These are phyloP conservation scores for Phalacrocorax pelagicus DNA, from an alignment of 2,113 vertebrate species.

Conservation along the genomic window DNA sequence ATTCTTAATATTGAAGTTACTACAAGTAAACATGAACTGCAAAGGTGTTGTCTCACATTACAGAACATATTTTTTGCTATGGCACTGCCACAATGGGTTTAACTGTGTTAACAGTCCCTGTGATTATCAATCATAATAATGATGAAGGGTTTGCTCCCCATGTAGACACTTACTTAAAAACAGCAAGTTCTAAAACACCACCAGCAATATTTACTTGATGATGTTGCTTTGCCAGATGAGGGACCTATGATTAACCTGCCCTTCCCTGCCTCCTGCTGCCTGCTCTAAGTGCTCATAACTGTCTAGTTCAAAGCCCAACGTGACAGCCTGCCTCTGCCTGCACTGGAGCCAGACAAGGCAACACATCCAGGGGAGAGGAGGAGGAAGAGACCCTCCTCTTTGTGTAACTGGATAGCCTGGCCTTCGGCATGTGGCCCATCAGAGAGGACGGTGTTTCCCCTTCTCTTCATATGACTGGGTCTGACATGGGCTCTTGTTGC, in stretches of 20 bases:
- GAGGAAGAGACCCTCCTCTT: background rate
- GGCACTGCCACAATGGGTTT: background rate
- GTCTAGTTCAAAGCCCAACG: background rate
- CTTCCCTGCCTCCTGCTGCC: background rate
- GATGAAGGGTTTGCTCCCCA: background rate
- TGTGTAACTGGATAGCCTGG: fast-evolving
- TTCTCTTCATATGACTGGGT: background rate
- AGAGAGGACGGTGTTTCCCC: background rate
- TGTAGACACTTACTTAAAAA: background rate
- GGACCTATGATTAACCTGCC: background rate
- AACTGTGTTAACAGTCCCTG: background rate
- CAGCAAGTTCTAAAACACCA: background rate
- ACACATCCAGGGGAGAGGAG: background rate
- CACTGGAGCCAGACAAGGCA: fast-evolving
- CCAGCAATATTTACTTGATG: background rate
- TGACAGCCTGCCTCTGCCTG: background rate
- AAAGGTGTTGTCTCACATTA: background rate
- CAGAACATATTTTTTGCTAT: background rate
- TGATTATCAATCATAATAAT: background rate
- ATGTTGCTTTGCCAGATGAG: background rate
- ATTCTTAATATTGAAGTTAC: background rate
- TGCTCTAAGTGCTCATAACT: background rate
- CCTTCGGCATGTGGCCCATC: background rate
- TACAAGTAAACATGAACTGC: background rate
- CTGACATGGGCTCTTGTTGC: background rate